phyloP scores from a whole-genome alignment of 1,140 invertebrate species.

The Oppia nitens region DNA sequence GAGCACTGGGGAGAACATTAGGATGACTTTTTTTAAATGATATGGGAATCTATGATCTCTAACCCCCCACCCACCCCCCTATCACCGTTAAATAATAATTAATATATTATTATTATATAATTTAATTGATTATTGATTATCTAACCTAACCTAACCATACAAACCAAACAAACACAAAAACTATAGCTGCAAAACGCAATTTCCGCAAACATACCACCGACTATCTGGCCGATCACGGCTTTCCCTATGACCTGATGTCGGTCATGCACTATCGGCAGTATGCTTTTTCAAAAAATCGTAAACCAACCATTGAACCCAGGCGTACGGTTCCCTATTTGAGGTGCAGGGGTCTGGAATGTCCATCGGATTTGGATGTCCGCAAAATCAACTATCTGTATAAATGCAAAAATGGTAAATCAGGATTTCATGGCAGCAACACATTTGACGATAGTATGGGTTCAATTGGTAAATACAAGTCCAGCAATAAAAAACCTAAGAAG shows the following conservation, averaged over 20 bases:
- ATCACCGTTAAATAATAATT: no score
- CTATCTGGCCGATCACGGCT: conserved; percentile 18
- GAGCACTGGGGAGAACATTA: no score
- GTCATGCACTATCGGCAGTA: conserved; percentile 19
- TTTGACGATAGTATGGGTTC: no score
- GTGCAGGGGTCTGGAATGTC: conserved; percentile 32
- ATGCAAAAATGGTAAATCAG: conserved; percentile 17
- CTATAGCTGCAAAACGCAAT: conserved; percentile 20
- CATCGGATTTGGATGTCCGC: conserved; percentile 29
- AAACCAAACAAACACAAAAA: no score
- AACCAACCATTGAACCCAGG: conserved; percentile 4
- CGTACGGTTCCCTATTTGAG: conserved; percentile 1
- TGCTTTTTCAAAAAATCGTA: conserved; percentile 20
- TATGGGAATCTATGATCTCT: no score
- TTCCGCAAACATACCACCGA: conserved; percentile 20
- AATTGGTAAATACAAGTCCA: no score
- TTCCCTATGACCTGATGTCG: conserved; percentile 17
- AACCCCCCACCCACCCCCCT: no score
- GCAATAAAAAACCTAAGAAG: no score
- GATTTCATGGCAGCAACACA: conserved; percentile 2
- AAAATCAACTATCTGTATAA: conserved; percentile 36
- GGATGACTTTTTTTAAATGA: no score
- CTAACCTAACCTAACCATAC: no score
- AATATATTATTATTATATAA: no score
- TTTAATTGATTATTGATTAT: no score